Evolutionary conservation across 1,140 invertebrate genomes (phyloP).

Genomic region (Caerostris extrusa): DNA sequence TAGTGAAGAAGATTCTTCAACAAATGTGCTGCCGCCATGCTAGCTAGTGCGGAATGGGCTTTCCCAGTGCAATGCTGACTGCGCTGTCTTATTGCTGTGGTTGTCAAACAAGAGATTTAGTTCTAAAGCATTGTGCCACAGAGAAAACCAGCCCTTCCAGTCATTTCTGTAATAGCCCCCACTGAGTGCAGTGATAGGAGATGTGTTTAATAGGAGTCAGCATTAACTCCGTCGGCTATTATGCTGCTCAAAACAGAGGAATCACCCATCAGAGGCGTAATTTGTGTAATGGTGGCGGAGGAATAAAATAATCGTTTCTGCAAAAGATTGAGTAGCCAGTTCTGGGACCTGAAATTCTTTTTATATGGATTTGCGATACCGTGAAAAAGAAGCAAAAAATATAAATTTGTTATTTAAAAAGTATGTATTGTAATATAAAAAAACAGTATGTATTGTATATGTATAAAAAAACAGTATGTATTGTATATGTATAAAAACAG

Average conservation of each 20-base stretch:
- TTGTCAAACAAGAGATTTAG: constrained; percentile 43
- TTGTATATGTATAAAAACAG: too few relatives aligned
- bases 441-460: too few relatives aligned
- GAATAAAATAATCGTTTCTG: background rate
- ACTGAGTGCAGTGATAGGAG: constrained; percentile 12
- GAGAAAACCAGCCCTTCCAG: constrained; percentile 2
- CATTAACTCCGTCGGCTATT: constrained; percentile 9
- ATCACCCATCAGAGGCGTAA: constrained; percentile 9
- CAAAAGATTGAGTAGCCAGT: too few relatives aligned
- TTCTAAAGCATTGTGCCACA: background rate
- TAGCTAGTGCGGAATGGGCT: background rate
- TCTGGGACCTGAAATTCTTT: too few relatives aligned
- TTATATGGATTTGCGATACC: too few relatives aligned
- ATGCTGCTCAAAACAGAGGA: constrained; percentile 22
- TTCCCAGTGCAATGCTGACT: background rate
- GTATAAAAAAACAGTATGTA: too few relatives aligned
- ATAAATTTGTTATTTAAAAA: too few relatives aligned
- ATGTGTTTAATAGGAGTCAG: constrained; percentile 18
- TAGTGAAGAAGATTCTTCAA: constrained; percentile 22
- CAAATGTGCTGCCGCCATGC: background rate
- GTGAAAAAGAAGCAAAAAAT: too few relatives aligned
- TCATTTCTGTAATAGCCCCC: constrained; percentile 35
- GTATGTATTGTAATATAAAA: too few relatives aligned
- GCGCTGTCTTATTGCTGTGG: background rate
- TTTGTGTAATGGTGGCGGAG: constrained; percentile 43